phyloP scores from a whole-genome alignment of 2,888 invertebrate genomes.

The Calephelis perditalis region DNA sequence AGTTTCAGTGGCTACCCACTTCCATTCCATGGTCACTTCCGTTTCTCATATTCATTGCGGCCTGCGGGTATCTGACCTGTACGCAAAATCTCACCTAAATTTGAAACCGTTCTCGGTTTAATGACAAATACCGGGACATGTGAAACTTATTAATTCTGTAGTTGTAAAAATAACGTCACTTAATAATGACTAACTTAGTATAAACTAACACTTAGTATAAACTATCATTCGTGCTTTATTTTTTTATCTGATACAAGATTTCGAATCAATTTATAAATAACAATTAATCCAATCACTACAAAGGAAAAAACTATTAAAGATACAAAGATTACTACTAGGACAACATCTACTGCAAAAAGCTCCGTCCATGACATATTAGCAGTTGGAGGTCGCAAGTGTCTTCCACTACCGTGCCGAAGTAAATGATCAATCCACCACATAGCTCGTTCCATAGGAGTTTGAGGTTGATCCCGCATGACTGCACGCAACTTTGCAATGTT shows the following conservation, averaged over 20 bases:
- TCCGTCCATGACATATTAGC: slow-evolving; percentile 34
- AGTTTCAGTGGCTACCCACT: too few species aligned
- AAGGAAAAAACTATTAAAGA: neutral
- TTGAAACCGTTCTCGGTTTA: too few species aligned
- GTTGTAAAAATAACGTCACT: too few species aligned
- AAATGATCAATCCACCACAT: slow-evolving; percentile 46
- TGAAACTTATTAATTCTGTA: too few species aligned
- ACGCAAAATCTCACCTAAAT: too few species aligned
- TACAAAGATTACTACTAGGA: slow-evolving; percentile 14
- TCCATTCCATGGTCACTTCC: too few species aligned
- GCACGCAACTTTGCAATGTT: slow-evolving; percentile 31
- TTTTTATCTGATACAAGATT: neutral
- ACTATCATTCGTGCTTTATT: neutral
- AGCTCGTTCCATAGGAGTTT: slow-evolving; percentile 35
- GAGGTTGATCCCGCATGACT: slow-evolving; percentile 34
- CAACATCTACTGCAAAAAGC: slow-evolving; percentile 34
- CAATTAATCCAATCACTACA: neutral
- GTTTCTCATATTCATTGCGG: too few species aligned
- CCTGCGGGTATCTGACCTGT: too few species aligned
- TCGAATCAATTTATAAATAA: neutral
- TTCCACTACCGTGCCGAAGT: slow-evolving; percentile 36
- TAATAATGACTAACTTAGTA: too few species aligned
- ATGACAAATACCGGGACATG: too few species aligned
- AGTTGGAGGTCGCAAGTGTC: slow-evolving; percentile 36
- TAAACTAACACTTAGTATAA: too few species aligned